Base-by-base conservation (phyloP, 2,797 vertebrate species). In the Intellagama lesueurii region DNA sequence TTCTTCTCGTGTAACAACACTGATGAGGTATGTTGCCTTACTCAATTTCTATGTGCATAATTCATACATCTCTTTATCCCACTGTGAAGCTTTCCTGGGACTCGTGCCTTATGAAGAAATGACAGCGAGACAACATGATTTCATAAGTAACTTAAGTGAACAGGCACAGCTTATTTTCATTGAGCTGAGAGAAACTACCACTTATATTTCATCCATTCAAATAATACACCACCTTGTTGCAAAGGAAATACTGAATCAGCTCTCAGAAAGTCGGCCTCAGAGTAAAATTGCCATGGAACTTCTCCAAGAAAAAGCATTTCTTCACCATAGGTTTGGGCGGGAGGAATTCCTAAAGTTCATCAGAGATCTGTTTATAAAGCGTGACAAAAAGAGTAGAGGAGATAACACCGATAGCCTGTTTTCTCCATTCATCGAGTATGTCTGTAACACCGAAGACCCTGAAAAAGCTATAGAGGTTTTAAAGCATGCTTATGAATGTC, bases 171-270 rank as follows among this genome's bases (percentile, higher is more conserved):
- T 98, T 17, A 94, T 98, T 85, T 98, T 98, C 87, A 96, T 98
- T 80, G 97, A 98, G 90, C 95, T 98, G 24, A 96, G 95, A 92
- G 97, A 98, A 92, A 96, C 96, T 0, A 97, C 95, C 77, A 97
- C 97, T 0, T 91, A 97, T 2, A 97, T 98, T 89, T 64, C 94
- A 60, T 97, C 96, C 6, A 90, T 98, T 93, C 97, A 92, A 92
- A 98, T 98, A 91, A 98, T 98, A 92, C 98, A 98, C 91, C 96
- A 97, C 44, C 91, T 98, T 3, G 96, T 98, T 91, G 98, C 98
- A 87, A 96, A 97, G 86, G 97, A 98, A 97, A 97, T 98, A 87
- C 95, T 98, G 7, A 85, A 95, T 1, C 98, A 98, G 85, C 97
- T 98, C 90, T 90, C 97, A 87, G 93, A 49, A 1, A 89, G 86